Base-by-base conservation (phyloP, 2,797 vertebrate species). In the Sebastes oblongus region DNA sequence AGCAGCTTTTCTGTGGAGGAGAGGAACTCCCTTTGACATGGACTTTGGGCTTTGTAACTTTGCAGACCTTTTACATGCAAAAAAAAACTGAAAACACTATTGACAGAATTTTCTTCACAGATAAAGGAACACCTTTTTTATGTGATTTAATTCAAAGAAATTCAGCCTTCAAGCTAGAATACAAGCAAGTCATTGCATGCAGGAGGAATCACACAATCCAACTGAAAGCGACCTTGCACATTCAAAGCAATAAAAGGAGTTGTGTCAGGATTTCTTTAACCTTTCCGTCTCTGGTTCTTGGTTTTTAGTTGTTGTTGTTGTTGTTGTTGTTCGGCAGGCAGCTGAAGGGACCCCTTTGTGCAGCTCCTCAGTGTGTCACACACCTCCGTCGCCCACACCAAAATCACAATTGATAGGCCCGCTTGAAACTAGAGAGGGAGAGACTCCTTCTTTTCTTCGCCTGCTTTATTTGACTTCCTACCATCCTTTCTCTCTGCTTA, bases 381-480 rank as follows among this genome's bases (percentile, higher is more conserved):
- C 67, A 22, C 58, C 71, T 62, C 36, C 13, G 1, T 72, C 56
- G 1, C 34, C 50, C 69, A 66, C 20, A 65, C 64, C 50, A 42
- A 64, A 83, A 79, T 76, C 32, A 36, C 20, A 87, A 78, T 32
- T 83, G 76, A 89, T 83, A 29, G 39, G 30, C n/a, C 30, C 2
- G 9, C 25, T n/a, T 36, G 67, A 18, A 54, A 75, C 30, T 67
- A 39, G 32, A 42, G 39, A 75, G 50, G 10, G 64, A 55, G 66
- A 54, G 46, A 16, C 42, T 32, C 55, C 46, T 42, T 52, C 30
- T 81, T 72, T 42, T 73, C 50, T 61, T 36, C 24, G 8, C 46
- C 58, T 42, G 46, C 25, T 81, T 81, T 72, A 78, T 90, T 87
- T 82, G 61, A 86, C 75, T 83, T 73, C 62, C 70, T n/a, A 67